Evolutionary conservation across 2,888 invertebrate genomes (phyloP).

Genomic region (Anticlea derivata): DNA sequence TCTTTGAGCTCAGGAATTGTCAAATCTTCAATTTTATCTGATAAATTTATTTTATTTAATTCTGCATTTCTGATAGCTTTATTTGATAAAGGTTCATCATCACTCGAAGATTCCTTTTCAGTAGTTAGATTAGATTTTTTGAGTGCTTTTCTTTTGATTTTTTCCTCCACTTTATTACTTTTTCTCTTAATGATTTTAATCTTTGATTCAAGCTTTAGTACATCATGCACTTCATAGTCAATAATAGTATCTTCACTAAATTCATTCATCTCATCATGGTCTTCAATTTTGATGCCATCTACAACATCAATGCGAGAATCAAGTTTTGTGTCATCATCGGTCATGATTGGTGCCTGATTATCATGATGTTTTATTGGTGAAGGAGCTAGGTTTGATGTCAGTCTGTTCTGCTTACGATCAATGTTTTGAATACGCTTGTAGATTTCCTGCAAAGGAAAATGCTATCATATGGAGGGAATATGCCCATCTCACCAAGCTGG

Average conservation of each 20-base stretch:
- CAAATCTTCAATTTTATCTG: constrained; percentile 1
- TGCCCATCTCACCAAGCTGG: no score
- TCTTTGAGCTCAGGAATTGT: background rate
- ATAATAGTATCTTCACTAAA: background rate
- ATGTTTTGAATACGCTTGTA: background rate
- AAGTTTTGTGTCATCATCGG: background rate
- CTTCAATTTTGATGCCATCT: background rate
- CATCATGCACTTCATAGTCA: background rate
- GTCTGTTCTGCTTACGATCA: background rate
- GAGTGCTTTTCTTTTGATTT: background rate
- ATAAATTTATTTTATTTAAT: no score
- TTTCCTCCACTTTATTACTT: background rate
- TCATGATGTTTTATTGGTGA: background rate
- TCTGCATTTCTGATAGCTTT: constrained; percentile 32
- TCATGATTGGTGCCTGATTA: background rate
- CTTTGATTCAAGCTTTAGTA: background rate
- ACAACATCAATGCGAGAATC: background rate
- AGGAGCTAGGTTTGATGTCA: constrained; percentile 1
- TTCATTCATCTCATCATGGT: background rate
- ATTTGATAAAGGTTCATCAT: constrained; percentile 43
- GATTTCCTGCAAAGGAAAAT: background rate
- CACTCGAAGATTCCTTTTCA: constrained; percentile 30
- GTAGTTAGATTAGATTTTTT: background rate
- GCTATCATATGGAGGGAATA: no score
- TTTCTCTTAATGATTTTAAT: background rate